phyloP scores from a whole-genome alignment of 2,113 vertebrate genomes.

The Emydura subglobosa region DNA sequence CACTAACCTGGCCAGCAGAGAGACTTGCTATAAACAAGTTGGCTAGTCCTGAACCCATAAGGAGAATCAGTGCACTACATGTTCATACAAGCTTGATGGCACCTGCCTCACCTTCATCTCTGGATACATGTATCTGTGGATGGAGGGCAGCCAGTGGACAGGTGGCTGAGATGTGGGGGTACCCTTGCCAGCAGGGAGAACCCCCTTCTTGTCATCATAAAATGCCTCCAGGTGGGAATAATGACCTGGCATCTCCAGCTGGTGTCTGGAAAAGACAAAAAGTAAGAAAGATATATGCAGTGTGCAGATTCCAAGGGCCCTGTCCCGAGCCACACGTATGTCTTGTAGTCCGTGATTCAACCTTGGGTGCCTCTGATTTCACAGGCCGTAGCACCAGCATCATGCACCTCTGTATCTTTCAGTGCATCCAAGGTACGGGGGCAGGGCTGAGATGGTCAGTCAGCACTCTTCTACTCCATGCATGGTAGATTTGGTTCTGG shows the following conservation, averaged over 20 bases:
- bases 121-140: slow-evolving; percentile 97
- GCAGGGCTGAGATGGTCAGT: neutral
- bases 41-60: neutral
- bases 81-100: neutral
- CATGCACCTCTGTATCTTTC: neutral
- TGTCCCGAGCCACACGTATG: neutral
- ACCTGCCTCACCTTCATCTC: slow-evolving; percentile 93
- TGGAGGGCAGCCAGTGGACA: slow-evolving; percentile 86
- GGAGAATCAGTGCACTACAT: neutral
- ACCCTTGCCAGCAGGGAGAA: slow-evolving; percentile 86
- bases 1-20: neutral
- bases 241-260: slow-evolving; percentile 94
- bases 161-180: slow-evolving; percentile 84
- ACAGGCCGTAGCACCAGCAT: rapidly evolving
- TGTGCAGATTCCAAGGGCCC: neutral
- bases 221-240: slow-evolving; percentile 97
- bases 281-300: neutral
- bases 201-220: slow-evolving; percentile 97
- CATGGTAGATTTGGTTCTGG: neutral
- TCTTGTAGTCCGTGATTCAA: neutral
- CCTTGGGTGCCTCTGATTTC: neutral
- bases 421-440: neutral
- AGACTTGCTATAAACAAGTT: neutral
- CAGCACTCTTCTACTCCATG: rapidly evolving
- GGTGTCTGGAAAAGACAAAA: slow-evolving; percentile 83